phyloP scores from a whole-genome alignment of 2,113 vertebrate species.

The Pandion haliaetus region DNA sequence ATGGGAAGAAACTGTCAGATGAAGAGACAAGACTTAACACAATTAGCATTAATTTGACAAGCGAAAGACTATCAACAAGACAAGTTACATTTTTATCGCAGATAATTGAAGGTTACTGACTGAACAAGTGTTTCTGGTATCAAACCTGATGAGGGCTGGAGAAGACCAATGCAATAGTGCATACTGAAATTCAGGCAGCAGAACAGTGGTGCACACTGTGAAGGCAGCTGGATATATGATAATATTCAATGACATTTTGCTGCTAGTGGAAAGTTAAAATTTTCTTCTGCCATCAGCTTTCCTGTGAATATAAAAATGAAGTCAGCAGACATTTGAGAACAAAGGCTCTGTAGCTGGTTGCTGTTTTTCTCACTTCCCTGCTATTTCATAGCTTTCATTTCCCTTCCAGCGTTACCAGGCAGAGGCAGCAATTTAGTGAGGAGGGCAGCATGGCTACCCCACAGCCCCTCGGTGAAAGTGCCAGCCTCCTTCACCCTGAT shows the following conservation, averaged over 20 bases:
- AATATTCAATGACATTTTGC: not conserved
- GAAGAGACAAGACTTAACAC: not conserved
- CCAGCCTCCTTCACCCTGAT: not conserved
- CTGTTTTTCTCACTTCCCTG: not conserved
- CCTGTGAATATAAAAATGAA: not conserved
- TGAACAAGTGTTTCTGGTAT: not conserved
- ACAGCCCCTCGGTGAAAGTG: not conserved
- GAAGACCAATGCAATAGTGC: not conserved
- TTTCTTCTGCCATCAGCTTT: not conserved
- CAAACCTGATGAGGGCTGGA: not conserved
- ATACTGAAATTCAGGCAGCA: not conserved
- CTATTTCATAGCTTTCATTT: not conserved
- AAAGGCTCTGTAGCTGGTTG: not conserved
- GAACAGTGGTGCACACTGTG: not conserved
- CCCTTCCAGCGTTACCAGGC: not conserved
- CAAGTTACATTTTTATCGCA: not conserved
- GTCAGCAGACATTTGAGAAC: not conserved
- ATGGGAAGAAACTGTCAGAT: not conserved
- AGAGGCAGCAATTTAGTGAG: not conserved
- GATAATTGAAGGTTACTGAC: not conserved
- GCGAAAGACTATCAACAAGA: not conserved
- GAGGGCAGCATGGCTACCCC: rapidly evolving
- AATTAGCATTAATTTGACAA: not conserved
- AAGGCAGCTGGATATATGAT: not conserved
- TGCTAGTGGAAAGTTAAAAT: not conserved